Evolutionary conservation across 2,113 vertebrate genomes (phyloP).

Genomic region (Gambusia holbrooki): DNA sequence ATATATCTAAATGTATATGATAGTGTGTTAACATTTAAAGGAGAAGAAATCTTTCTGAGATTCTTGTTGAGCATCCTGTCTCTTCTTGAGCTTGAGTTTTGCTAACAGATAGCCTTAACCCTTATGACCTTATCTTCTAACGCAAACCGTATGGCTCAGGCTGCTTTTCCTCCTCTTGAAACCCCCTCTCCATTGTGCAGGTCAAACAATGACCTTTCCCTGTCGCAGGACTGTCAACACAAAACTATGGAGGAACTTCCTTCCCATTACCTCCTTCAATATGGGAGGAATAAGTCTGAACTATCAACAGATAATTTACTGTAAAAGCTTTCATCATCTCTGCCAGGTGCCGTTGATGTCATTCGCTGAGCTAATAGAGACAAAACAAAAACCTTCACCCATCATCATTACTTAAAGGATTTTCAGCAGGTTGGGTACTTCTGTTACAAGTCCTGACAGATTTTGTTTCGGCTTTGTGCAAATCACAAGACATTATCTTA

Average conservation of each 20-base stretch:
- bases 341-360: not conserved
- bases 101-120: conserved; percentile 28
- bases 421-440: not conserved
- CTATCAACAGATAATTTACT: conserved; percentile 13
- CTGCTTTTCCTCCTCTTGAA: conserved; percentile 75
- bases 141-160: conserved; percentile 12
- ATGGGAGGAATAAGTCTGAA: conserved; percentile 36
- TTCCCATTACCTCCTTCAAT: conserved; percentile 56
- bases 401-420: not conserved
- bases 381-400: not conserved
- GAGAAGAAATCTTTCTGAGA: not conserved
- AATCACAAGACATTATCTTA: conserved; percentile 29
- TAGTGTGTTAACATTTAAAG: not conserved
- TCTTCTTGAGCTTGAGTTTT: conserved; percentile 18
- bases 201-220: conserved; percentile 86
- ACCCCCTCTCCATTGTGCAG: conserved; percentile 87
- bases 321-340: not conserved
- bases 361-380: not conserved
- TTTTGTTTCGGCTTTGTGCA: conserved; percentile 14
- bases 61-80: conserved; percentile 14
- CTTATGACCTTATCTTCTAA: conserved; percentile 32
- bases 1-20: not conserved
- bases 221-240: conserved; percentile 79
- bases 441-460: not conserved
- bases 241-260: conserved; percentile 71